These are phyloP conservation scores for Microtus richardsoni DNA, from an alignment of 2,113 vertebrate genomes.

Conservation along the genomic window DNA sequence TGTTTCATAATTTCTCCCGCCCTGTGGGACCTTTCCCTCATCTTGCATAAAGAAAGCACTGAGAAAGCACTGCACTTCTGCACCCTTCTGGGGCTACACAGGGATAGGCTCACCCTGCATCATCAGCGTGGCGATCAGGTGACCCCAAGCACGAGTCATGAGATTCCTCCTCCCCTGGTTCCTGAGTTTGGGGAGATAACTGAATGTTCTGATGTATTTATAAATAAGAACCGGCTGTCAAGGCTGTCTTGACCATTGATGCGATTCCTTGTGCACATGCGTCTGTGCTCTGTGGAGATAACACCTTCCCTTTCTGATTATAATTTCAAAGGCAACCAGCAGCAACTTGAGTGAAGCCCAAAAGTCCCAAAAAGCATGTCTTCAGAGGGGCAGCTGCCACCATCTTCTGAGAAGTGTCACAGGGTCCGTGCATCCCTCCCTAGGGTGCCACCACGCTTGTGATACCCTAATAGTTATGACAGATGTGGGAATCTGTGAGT, in stretches of 20 bases:
- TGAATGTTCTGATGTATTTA: background rate
- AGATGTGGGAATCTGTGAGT: background rate
- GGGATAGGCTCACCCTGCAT: background rate
- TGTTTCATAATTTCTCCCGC: background rate
- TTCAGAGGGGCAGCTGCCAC: background rate
- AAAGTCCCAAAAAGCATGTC: background rate
- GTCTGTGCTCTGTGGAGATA: fast-evolving
- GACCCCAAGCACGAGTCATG: background rate
- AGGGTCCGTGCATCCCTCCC: background rate
- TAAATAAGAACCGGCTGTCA: background rate
- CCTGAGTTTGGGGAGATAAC: background rate
- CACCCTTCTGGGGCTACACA: background rate
- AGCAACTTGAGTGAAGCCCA: background rate
- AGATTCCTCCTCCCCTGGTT: background rate
- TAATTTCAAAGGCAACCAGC: background rate
- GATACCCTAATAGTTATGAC: background rate
- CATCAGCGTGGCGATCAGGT: slow-evolving; percentile 24
- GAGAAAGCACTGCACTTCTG: background rate
- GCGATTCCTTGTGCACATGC: background rate
- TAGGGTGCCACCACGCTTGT: background rate
- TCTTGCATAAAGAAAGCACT: slow-evolving; percentile 31
- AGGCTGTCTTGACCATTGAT: background rate
- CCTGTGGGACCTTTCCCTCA: background rate
- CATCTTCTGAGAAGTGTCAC: background rate
- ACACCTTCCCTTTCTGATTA: background rate